Evolutionary conservation across 2,113 vertebrate genomes (phyloP).

Genomic region (Oncorhynchus mykiss): DNA sequence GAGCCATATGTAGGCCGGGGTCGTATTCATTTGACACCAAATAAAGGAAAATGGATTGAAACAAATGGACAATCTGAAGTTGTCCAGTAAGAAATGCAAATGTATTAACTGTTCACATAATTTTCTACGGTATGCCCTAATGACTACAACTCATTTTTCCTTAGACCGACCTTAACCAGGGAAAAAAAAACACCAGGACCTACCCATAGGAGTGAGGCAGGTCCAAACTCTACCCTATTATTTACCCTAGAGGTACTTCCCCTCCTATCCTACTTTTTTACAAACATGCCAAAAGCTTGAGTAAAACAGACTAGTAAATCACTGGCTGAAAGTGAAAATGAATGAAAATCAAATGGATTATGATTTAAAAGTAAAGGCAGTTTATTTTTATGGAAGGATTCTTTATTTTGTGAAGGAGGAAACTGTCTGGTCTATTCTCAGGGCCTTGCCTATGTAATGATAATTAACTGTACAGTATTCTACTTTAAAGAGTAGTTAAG

Average conservation of each 20-base stretch:
- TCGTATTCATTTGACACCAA: not conserved
- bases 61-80: not conserved
- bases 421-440: slow-evolving; percentile 45
- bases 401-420: slow-evolving; percentile 27
- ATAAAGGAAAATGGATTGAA: no score
- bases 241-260: not conserved
- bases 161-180: no score
- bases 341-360: not conserved
- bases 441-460: slow-evolving; percentile 35
- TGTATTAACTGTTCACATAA: no score
- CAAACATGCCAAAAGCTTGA: not conserved
- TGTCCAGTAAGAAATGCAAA: no score
- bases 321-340: not conserved
- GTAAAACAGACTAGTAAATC: no score
- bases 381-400: not conserved
- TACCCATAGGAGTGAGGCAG: not conserved
- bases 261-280: not conserved
- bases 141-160: no score
- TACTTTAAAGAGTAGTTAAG: not conserved
- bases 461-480: not conserved
- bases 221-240: not conserved
- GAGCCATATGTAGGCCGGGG: not conserved
- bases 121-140: no score
- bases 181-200: no score
- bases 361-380: not conserved